A percentile compares a stretch with the other conserved stretches of the same genome.
Conservation (phyloP, 2,113 vertebrate species). For the Nothoprocta pentlandii region DNA sequence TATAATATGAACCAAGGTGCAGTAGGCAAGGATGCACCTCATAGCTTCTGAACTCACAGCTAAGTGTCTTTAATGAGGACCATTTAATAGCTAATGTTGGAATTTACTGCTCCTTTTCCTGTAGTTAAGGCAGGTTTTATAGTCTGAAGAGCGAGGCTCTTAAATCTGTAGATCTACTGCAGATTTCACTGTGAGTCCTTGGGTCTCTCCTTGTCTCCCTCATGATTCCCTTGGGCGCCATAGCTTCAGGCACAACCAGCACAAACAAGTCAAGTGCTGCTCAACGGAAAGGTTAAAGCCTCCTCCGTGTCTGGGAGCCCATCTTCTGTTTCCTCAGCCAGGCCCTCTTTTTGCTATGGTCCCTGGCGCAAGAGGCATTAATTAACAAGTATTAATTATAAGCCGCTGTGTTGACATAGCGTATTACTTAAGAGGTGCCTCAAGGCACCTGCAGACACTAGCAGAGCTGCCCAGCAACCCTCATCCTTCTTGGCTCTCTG, state of each 20-base stretch:
- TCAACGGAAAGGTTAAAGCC: neutral
- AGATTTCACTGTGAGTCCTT: neutral
- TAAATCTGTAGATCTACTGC: neutral
- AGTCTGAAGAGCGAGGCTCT: neutral
- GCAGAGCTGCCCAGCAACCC: neutral
- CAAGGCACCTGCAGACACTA: neutral
- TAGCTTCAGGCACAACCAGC: neutral
- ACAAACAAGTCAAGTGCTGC: neutral
- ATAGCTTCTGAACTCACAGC: neutral
- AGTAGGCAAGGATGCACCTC: neutral
- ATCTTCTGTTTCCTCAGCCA: neutral
- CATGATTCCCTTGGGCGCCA: neutral
- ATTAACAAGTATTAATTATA: neutral
- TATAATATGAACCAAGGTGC: neutral
- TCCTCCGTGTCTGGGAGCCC: neutral
- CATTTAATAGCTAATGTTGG: neutral
- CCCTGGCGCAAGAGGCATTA: neutral
- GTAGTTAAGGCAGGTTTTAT: neutral
- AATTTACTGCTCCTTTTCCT: neutral
- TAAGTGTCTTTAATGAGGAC: neutral
- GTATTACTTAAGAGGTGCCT: neutral
- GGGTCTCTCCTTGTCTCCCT: neutral
- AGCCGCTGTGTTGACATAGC: neutral
- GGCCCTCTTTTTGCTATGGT: neutral
- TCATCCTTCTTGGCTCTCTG: neutral